phyloP scores from a whole-genome alignment of 1,140 invertebrate species.

The Drosophila subpulchrella region DNA sequence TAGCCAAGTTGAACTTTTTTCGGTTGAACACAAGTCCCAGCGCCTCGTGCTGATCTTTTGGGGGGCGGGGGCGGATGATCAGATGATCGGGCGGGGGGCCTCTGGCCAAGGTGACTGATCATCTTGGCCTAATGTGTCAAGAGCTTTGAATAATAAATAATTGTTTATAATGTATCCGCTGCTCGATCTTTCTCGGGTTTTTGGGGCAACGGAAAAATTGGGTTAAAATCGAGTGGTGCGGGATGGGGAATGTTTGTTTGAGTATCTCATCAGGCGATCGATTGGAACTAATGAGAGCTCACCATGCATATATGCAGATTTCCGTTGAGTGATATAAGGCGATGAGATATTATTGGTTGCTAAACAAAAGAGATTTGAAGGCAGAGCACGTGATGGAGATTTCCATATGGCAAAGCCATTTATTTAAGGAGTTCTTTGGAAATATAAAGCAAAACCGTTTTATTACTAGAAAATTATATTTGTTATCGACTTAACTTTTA shows the following conservation, averaged over 20 bases:
- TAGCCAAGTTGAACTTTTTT: slow-evolving; percentile 70
- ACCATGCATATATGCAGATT: not conserved
- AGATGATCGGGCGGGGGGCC: not conserved
- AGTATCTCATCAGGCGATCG: slow-evolving; percentile 33
- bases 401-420: not conserved
- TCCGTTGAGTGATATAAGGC: slow-evolving; percentile 2
- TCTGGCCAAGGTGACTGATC: slow-evolving; percentile 72
- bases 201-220: slow-evolving; percentile 30
- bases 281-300: slow-evolving; percentile 20
- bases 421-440: too few relatives aligned
- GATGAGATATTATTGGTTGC: slow-evolving; percentile 6
- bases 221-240: slow-evolving; percentile 29
- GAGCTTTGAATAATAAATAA: slow-evolving; percentile 64
- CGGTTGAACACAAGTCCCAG: slow-evolving; percentile 46
- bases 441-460: too few relatives aligned
- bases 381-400: not conserved
- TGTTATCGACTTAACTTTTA: too few relatives aligned
- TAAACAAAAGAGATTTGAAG: not conserved
- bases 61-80: not conserved
- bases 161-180: slow-evolving; percentile 54
- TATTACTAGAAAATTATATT: too few relatives aligned
- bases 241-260: slow-evolving; percentile 8
- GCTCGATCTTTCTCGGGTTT: slow-evolving; percentile 21
- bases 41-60: slow-evolving; percentile 39
- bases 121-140: slow-evolving; percentile 73